Percentiles rank a stretch among this genome's conserved stretches.
Conservation (phyloP, 2,888 invertebrate genomes). For the Drosophila prolongata region DNA sequence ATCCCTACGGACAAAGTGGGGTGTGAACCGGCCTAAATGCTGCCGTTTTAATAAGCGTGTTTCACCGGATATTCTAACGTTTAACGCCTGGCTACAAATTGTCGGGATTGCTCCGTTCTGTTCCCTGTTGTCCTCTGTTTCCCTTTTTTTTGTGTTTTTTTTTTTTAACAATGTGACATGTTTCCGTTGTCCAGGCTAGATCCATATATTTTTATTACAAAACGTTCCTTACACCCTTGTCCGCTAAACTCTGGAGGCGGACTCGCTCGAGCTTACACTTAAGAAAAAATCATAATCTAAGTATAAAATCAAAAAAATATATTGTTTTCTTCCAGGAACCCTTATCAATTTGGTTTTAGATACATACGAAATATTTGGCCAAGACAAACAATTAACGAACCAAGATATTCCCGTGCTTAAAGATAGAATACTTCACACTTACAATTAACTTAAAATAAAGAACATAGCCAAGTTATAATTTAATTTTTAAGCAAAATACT, state of each 20-base stretch:
- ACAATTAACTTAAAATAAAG: too few species aligned
- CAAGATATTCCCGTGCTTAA: too few species aligned
- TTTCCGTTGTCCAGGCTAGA: conserved; percentile 43
- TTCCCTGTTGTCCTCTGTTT: conserved; percentile 10
- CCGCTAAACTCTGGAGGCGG: conserved; percentile 22
- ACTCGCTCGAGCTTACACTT: conserved; percentile 1
- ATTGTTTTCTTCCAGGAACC: too few species aligned
- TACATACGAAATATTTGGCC: too few species aligned
- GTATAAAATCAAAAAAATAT: too few species aligned
- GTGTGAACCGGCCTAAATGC: conserved; percentile 24
- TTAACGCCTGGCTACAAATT: conserved; percentile 42
- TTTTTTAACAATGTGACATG: conserved; percentile 46
- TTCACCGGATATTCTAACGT: conserved; percentile 31
- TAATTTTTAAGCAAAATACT: too few species aligned
- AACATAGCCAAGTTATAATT: too few species aligned
- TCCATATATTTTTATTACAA: conserved; percentile 72
- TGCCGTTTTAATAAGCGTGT: conserved; percentile 39
- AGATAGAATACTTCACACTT: too few species aligned
- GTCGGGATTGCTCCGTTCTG: conserved; percentile 39
- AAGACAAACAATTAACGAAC: too few species aligned
- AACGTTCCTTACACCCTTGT: conserved; percentile 59
- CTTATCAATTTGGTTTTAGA: too few species aligned
- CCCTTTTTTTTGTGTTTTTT: conserved; percentile 17
- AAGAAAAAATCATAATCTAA: neutral
- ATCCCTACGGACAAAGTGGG: conserved; percentile 24